These are phyloP conservation scores for Parnassius glacialis DNA, from an alignment of 2,888 invertebrate genomes.

Conservation along the genomic window DNA sequence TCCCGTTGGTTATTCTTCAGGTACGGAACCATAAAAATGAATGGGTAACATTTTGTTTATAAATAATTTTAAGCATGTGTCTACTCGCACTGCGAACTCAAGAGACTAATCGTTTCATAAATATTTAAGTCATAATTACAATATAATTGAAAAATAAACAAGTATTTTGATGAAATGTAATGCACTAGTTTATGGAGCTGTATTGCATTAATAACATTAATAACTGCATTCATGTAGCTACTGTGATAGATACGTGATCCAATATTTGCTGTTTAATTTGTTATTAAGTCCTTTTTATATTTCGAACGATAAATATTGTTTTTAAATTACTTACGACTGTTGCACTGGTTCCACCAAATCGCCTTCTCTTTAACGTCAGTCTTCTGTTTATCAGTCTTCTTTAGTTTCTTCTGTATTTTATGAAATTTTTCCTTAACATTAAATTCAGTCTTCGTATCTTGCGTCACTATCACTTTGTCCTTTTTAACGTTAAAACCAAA, in stretches of 20 bases:
- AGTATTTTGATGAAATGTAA: too few species aligned
- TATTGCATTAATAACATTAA: too few species aligned
- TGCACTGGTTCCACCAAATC: slow-evolving; percentile 78
- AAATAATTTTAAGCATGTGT: slow-evolving; percentile 16
- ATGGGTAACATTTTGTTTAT: slow-evolving; percentile 2
- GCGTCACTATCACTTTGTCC: slow-evolving; percentile 62
- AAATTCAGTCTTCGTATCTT: slow-evolving; percentile 65
- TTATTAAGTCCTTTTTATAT: too few species aligned
- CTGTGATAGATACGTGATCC: too few species aligned
- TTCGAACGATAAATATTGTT: neutral
- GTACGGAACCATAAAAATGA: neutral
- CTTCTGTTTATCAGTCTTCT: slow-evolving; percentile 76
- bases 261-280: too few species aligned
- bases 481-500: slow-evolving; percentile 67
- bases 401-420: slow-evolving; percentile 73
- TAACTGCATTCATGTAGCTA: too few species aligned
- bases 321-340: slow-evolving; percentile 62
- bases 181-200: too few species aligned
- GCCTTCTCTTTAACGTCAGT: slow-evolving; percentile 71
- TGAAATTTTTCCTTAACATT: slow-evolving; percentile 75
- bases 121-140: too few species aligned
- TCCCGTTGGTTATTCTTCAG: too few species aligned
- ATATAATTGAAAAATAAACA: too few species aligned
- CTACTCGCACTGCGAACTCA: too few species aligned
- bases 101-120: too few species aligned